Conservation (phyloP, 1,140 invertebrate species). For the Papilio glaucus region DNA sequence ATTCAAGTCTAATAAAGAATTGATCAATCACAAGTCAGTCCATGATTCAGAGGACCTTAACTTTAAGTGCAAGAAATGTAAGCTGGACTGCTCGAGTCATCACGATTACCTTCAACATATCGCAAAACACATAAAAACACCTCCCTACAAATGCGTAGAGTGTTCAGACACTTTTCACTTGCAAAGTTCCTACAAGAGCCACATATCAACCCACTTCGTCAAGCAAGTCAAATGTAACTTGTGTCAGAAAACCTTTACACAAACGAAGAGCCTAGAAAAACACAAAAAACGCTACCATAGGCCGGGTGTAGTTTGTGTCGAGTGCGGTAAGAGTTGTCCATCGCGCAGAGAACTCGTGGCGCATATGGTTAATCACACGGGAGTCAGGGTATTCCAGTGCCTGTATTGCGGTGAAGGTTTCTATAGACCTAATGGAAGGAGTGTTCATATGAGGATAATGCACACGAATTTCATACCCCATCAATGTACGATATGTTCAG, state of each 20-base stretch:
- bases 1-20: conserved; percentile 12
- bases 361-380: conserved; percentile 39
- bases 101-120: conserved; percentile 6
- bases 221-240: conserved; percentile 32
- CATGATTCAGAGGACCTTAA: neutral
- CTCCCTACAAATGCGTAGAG: neutral
- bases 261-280: conserved; percentile 1
- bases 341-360: neutral
- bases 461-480: conserved; percentile 38
- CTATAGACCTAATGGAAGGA: neutral
- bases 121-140: neutral
- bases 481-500: conserved; percentile 35
- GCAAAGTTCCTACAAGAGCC: conserved; percentile 3
- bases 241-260: conserved; percentile 30
- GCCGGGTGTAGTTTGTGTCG: neutral
- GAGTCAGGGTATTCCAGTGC: conserved; percentile 37
- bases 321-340: conserved; percentile 13
- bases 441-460: conserved; percentile 21
- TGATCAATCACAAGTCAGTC: conserved; percentile 16
- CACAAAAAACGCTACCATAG: conserved; percentile 9
- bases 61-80: conserved; percentile 22
- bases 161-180: conserved; percentile 1
- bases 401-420: conserved; percentile 38
- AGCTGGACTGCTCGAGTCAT: neutral
- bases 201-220: neutral